Evolutionary conservation across 2,113 vertebrate species (phyloP).

Genomic region (Anseranas semipalmata): DNA sequence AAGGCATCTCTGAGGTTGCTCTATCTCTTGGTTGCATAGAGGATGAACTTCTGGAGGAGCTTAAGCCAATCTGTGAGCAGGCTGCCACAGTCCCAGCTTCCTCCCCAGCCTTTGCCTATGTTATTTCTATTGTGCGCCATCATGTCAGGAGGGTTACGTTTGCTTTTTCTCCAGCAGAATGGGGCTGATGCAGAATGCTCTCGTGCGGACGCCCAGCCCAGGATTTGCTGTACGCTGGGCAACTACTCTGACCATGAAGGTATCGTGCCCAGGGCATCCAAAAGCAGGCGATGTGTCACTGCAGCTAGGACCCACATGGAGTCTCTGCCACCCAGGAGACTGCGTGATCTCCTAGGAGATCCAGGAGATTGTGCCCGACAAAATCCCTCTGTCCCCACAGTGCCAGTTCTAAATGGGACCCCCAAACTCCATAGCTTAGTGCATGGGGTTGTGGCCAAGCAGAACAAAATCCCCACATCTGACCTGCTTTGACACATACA

Average conservation of each 20-base stretch:
- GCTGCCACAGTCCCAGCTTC: background rate
- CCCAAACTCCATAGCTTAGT: slow-evolving; percentile 32
- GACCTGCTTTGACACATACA: slow-evolving; percentile 8
- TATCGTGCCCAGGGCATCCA: too few relatives aligned
- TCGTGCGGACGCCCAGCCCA: rapidly evolving
- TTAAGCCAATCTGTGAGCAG: background rate
- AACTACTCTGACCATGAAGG: background rate
- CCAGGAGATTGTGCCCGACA: background rate
- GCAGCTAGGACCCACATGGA: background rate
- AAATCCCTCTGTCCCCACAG: background rate
- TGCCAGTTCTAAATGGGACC: slow-evolving; percentile 57
- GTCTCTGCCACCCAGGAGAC: background rate
- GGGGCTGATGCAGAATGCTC: background rate
- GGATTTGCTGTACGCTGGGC: background rate
- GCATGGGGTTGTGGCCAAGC: slow-evolving; percentile 27
- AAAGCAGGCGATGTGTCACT: background rate
- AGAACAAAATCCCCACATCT: slow-evolving; percentile 34
- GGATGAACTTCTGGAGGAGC: background rate
- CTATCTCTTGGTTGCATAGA: background rate
- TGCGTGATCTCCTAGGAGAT: too few relatives aligned
- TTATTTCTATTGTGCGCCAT: background rate
- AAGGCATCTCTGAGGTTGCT: background rate
- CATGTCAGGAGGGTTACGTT: rapidly evolving
- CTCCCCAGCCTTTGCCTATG: background rate
- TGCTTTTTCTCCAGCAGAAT: background rate